Evolutionary conservation across 2,113 vertebrate species (phyloP).

Genomic region (Noturus placidus): DNA sequence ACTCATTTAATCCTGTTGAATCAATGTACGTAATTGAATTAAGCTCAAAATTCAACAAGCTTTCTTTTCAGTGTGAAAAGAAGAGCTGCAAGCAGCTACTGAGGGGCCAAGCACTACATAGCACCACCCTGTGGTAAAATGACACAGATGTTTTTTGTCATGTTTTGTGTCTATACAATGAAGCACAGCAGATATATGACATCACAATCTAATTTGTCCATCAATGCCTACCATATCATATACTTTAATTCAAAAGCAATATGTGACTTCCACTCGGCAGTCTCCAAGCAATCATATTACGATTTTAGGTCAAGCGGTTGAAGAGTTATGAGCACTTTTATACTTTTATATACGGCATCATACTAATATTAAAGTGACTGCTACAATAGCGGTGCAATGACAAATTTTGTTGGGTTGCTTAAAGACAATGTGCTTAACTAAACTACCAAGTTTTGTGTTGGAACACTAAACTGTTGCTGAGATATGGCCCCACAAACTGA

Average conservation of each 20-base stretch:
- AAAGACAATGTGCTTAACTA: not conserved
- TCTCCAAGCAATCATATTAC: not conserved
- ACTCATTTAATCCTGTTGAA: too few species aligned
- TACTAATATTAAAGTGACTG: too few species aligned
- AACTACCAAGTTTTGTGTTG: not conserved
- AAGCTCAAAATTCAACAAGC: too few species aligned
- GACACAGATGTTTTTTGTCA: not conserved
- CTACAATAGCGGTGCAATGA: too few species aligned
- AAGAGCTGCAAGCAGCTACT: not conserved
- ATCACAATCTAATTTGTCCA: too few species aligned
- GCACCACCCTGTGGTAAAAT: not conserved
- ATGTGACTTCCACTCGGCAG: not conserved
- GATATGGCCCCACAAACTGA: too few species aligned
- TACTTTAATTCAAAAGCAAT: not conserved
- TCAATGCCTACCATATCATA: not conserved
- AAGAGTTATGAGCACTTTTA: too few species aligned
- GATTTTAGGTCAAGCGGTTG: not conserved
- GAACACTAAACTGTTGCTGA: too few species aligned
- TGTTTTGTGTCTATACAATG: not conserved
- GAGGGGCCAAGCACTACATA: not conserved
- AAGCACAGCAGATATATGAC: not conserved
- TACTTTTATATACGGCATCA: too few species aligned
- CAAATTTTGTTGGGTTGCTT: not conserved
- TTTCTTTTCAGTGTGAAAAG: not conserved
- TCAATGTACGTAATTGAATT: too few species aligned